Evolutionary conservation across 2,113 vertebrate species (phyloP), one percentile per base, ranked within the genome.

Genomic region (Chamaetylas fuelleborni): DNA sequence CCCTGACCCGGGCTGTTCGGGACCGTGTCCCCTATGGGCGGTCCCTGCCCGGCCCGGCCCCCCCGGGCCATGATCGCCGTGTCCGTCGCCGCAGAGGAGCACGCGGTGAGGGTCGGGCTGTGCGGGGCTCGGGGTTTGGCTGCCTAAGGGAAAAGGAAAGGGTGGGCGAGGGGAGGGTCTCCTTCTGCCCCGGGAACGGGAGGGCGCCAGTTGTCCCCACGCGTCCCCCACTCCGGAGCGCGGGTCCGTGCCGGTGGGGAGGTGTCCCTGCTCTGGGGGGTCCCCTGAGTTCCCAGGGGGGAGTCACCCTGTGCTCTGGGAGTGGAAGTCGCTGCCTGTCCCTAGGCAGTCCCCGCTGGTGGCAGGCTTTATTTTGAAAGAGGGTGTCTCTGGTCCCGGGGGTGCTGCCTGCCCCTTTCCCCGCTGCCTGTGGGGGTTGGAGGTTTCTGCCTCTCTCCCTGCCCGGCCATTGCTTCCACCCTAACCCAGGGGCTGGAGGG

Each of bases 71-170:
- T 98, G 98, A 97, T 98, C 72, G 93, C 97, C 47, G 98, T 99
- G 19, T 98, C 97, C 73, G 98, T 99, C 51, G 98, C 98, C 9
- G 97, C 98, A 1, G 94, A 98, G 86, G 97, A 97, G 94, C 97
- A 98, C 9, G 65, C 58, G 71, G 73, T 77, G 73, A 77, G 73
- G n/a, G 14, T 11, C 26, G 74, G 40, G 40, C 12, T 0, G 1
- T 4, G 24, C 10, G 40, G 40, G 48, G 48, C 25, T 50, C 24
- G 48, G 22, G 50, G 9, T 3, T 40, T 4, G 61, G 33, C 36
- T 12, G 71, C 62, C 36, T 5, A 0, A 31, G 1, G 48, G 16
- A 22, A 12, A n/a, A 1, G 48, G 15, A 29, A 14, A 11, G 13
- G 31, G 11, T 1, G 34, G 9, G 0, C 2, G 17, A 19, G 25